Percentiles rank a stretch among this genome's conserved stretches.
These are phyloP conservation scores for Brotula barbata DNA, from an alignment of 2,797 vertebrate species.

Conservation along the genomic window DNA sequence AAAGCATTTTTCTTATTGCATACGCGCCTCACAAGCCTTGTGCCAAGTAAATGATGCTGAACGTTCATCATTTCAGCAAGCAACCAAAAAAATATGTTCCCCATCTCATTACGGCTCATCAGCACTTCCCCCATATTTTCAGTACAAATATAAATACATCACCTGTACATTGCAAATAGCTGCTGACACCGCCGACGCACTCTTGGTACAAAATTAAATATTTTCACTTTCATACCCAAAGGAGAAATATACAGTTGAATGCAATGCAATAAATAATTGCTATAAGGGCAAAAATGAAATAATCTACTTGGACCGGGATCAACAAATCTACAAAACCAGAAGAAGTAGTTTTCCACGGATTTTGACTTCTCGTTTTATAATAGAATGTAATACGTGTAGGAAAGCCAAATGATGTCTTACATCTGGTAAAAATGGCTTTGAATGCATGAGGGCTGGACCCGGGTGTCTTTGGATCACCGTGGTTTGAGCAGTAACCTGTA, in stretches of 20 bases:
- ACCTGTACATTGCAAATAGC: slow-evolving; percentile 45
- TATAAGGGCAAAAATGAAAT: slow-evolving; percentile 8
- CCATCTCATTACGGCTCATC: slow-evolving; percentile 21
- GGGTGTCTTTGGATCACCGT: slow-evolving; percentile 80
- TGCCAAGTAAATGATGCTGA: slow-evolving; percentile 13
- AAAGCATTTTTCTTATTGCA: slow-evolving; percentile 30
- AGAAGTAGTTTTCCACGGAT: slow-evolving; percentile 1
- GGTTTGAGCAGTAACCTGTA: slow-evolving; percentile 89
- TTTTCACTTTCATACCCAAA: slow-evolving; percentile 18
- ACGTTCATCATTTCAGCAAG: slow-evolving; percentile 38
- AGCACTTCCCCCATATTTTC: slow-evolving; percentile 29
- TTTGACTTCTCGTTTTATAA: neutral
- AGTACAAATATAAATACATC: slow-evolving; percentile 69
- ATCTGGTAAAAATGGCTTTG: slow-evolving; percentile 18
- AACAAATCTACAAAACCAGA: slow-evolving; percentile 14
- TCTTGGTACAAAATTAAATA: slow-evolving; percentile 68
- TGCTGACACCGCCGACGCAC: slow-evolving; percentile 38
- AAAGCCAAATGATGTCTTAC: slow-evolving; percentile 3
- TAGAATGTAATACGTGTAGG: neutral
- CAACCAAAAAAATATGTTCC: slow-evolving; percentile 35
- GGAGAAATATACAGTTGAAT: slow-evolving; percentile 26
- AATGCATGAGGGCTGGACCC: neutral
- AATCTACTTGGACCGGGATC: neutral
- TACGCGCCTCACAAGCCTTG: slow-evolving; percentile 17
- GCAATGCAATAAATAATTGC: slow-evolving; percentile 1